phyloP scores from a whole-genome alignment of 2,888 invertebrate species.

The Siphonodentalium dalli region DNA sequence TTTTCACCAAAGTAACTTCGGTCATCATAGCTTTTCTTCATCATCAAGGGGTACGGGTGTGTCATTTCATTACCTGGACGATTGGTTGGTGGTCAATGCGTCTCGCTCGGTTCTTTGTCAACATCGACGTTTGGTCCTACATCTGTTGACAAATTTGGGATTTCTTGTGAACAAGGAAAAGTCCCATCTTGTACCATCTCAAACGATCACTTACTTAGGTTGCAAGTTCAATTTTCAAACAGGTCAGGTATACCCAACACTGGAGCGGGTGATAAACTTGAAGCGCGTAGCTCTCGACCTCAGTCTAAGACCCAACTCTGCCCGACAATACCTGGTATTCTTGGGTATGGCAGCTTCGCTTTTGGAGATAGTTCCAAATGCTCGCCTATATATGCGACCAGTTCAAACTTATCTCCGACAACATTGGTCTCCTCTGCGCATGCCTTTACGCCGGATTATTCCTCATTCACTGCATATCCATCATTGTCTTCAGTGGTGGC shows the following conservation, averaged over 20 bases:
- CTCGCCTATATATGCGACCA: too few relatives aligned
- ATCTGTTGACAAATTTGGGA: slow-evolving; percentile 17
- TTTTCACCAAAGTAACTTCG: slow-evolving; percentile 22
- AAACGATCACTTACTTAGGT: slow-evolving; percentile 18
- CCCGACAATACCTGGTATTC: too few relatives aligned
- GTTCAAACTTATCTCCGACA: too few relatives aligned
- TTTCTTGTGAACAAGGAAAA: slow-evolving; percentile 26
- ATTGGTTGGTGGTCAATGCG: slow-evolving; percentile 19
- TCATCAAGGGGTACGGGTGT: slow-evolving; percentile 14
- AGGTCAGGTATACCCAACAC: slow-evolving; percentile 18
- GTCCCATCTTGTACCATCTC: slow-evolving; percentile 12
- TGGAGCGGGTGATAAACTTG: too few relatives aligned
- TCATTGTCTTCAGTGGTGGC: too few relatives aligned
- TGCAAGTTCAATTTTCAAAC: slow-evolving; percentile 5
- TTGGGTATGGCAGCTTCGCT: too few relatives aligned
- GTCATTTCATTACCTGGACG: slow-evolving; percentile 29
- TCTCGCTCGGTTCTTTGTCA: neutral
- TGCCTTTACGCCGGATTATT: too few relatives aligned
- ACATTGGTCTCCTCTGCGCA: too few relatives aligned
- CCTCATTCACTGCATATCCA: too few relatives aligned
- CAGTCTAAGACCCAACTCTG: too few relatives aligned
- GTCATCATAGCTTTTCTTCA: slow-evolving; percentile 20
- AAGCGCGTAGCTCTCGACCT: too few relatives aligned
- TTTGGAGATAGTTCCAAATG: too few relatives aligned
- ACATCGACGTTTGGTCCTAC: slow-evolving; percentile 11